Evolutionary conservation across 2,888 invertebrate genomes (phyloP).

Genomic region (Nymphalis polychloros): DNA sequence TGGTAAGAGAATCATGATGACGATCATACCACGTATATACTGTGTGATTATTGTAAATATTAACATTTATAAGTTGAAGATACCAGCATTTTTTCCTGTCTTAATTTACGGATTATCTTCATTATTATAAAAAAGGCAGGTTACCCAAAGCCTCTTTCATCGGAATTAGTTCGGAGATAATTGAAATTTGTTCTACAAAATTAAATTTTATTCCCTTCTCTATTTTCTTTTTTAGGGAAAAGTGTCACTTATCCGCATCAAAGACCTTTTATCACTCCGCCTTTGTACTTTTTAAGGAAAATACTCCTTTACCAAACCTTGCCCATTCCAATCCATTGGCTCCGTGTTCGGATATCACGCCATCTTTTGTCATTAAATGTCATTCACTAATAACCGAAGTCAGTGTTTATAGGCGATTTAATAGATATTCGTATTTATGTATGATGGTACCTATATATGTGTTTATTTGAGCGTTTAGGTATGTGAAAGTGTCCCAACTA

Average conservation of each 20-base stretch:
- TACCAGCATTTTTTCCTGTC: neutral
- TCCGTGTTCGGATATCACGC: neutral
- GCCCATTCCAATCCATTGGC: slow-evolving; percentile 20
- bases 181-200: slow-evolving; percentile 6
- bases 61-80: neutral
- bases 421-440: neutral
- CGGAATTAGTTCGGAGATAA: neutral
- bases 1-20: too few relatives aligned
- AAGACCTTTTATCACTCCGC: neutral
- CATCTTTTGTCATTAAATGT: neutral
- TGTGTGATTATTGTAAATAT: too few relatives aligned
- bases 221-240: slow-evolving; percentile 6
- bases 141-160: neutral
- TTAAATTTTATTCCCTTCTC: slow-evolving; percentile 5
- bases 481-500: neutral
- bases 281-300: neutral
- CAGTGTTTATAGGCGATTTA: neutral
- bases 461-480: neutral
- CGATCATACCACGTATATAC: too few relatives aligned
- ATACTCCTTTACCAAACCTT: slow-evolving; percentile 4
- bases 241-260: neutral
- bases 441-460: neutral
- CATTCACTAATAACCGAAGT: neutral
- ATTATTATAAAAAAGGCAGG: neutral
- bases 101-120: neutral